phyloP scores from a whole-genome alignment of 2,113 vertebrate species.

The Cyanoliseus patagonus region DNA sequence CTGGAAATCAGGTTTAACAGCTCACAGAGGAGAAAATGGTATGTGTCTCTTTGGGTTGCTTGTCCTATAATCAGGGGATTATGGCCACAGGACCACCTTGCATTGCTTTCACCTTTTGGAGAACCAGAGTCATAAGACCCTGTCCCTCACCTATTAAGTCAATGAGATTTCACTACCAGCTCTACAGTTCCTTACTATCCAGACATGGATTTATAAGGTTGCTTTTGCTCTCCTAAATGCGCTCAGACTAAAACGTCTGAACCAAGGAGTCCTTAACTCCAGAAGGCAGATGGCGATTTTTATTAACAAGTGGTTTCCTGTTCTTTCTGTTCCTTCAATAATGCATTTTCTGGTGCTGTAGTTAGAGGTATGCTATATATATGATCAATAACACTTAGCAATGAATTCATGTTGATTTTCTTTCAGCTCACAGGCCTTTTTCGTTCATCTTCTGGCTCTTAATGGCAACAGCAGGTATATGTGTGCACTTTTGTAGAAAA shows the following conservation, averaged over 20 bases:
- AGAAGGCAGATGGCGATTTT: not conserved
- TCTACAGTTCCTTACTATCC: not conserved
- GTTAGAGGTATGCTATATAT: not conserved
- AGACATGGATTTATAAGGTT: not conserved
- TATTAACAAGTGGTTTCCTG: slow-evolving; percentile 27
- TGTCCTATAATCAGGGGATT: not conserved
- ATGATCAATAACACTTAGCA: not conserved
- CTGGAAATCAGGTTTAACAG: not conserved
- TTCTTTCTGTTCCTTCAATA: not conserved
- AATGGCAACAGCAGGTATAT: slow-evolving; percentile 11
- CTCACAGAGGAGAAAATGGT: not conserved
- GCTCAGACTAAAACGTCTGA: not conserved
- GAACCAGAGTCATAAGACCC: accelerated
- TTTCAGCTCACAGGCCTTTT: slow-evolving; percentile 14
- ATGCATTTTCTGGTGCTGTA: not conserved
- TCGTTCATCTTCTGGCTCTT: slow-evolving; percentile 29
- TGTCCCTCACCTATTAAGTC: not conserved
- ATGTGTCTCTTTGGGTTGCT: not conserved
- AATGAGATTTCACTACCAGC: not conserved
- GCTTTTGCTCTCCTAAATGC: not conserved
- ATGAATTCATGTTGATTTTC: slow-evolving; percentile 53
- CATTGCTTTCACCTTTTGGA: not conserved
- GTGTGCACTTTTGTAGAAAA: not conserved
- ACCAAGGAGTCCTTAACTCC: not conserved
- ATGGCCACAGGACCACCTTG: not conserved